Percentiles rank a stretch among this genome's conserved stretches.
Conservation (phyloP, 2,113 vertebrate genomes). For the Hydrolagus affinis region DNA sequence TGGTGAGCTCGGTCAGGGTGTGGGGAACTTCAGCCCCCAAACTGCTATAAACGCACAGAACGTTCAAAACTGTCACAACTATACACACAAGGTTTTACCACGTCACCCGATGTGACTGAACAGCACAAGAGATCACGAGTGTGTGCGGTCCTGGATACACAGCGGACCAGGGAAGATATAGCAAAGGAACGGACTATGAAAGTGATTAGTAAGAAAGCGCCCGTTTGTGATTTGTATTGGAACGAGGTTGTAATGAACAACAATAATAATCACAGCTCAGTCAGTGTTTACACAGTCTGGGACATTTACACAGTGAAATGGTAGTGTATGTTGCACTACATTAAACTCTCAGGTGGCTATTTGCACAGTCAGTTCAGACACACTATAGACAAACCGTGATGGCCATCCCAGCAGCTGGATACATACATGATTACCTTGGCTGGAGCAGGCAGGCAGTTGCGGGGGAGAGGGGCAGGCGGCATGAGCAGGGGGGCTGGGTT, state of each 20-base stretch:
- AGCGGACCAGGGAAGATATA: neutral
- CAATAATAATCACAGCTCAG: neutral
- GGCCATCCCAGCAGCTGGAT: slow-evolving; percentile 60
- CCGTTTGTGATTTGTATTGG: neutral
- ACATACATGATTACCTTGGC: slow-evolving; percentile 93
- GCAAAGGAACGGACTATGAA: neutral
- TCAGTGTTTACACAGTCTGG: neutral
- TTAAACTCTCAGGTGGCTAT: neutral
- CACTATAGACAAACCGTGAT: slow-evolving; percentile 47
- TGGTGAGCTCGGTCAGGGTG: no score
- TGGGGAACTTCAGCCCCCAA: no score
- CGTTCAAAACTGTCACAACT: no score
- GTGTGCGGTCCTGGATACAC: neutral
- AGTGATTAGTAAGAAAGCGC: neutral
- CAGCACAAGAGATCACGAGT: no score
- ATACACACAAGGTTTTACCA: no score
- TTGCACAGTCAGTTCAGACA: neutral
- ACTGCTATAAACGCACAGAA: no score
- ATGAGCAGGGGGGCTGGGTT: slow-evolving; percentile 59
- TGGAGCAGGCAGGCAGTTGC: slow-evolving; percentile 77
- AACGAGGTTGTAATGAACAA: neutral
- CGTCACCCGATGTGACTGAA: no score
- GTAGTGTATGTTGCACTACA: neutral
- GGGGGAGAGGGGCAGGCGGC: slow-evolving; percentile 62
- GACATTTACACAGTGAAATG: neutral